Evolutionary conservation across 1,140 invertebrate species (phyloP), one percentile per base, ranked within the genome.

Genomic region (Coenobita brevimanus): DNA sequence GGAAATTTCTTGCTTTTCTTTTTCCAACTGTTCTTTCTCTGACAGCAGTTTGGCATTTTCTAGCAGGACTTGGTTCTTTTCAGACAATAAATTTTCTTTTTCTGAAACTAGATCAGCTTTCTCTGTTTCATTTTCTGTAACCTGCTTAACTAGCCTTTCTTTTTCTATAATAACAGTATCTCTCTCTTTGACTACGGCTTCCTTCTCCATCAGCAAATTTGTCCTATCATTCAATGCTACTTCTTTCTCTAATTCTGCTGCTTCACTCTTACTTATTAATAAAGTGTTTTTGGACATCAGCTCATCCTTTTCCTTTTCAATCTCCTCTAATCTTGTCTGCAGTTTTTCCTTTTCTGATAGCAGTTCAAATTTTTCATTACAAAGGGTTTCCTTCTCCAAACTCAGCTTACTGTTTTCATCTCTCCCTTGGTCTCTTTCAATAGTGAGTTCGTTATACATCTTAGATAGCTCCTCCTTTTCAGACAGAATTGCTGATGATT

Each of bases 241-340:
- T 21, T 75, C 71, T 50, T 38, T 75, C 41, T 75, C 71, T 15
- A 75, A 15, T 4, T 75, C 33, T 50, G 43, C 13, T n/a, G 38
- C 41, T 33, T 46, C 41, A 2, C 43, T 46, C 24, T 75, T 38
- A 0, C 3, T 75, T 24, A 27, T 21, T 46, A 75, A 27, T n/a
- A 38, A 1, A 1, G 21, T 43, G 13, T 75, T 75, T 50, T n/a
- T 41, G 2, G 36, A 0, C 2, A 50, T 6, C 41, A 75, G 24
- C 27, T 75, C 41, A 75, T 81, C 78, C 24, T 10, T 81, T 24
- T 81, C 78, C 57, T 81, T 81, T 6, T 60, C 60, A n/a, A 41
- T 24, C 1, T 81, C 24, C 41, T 81, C 57, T 6, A 81, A 1
- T 41, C 60, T 41, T 64, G 54, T 24, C 21, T 81, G 78, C 2